Evolutionary conservation across 2,113 vertebrate genomes (phyloP).

Genomic region (Oryzias melastigma): DNA sequence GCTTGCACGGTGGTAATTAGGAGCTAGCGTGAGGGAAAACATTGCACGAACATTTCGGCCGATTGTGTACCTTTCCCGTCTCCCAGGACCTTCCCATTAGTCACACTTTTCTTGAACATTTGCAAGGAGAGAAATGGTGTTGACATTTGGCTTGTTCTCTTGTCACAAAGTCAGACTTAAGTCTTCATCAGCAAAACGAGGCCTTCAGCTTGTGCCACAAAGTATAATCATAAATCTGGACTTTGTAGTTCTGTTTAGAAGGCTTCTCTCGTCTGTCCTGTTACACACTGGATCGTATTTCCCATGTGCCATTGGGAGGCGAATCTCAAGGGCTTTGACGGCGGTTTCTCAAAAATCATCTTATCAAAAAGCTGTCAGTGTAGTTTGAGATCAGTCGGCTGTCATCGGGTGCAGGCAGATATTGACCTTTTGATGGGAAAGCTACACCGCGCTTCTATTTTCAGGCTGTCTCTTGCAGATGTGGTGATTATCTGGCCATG

Average conservation of each 20-base stretch:
- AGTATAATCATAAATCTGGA: constrained; percentile 50
- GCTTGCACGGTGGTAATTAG: constrained; percentile 66
- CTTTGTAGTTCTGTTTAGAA: constrained; percentile 32
- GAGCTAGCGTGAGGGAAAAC: constrained; percentile 55
- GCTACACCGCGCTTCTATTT: constrained; percentile 49
- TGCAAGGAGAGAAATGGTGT: constrained; percentile 30
- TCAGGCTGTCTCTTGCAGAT: constrained; percentile 18
- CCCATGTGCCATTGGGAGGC: constrained; percentile 34
- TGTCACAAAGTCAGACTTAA: constrained; percentile 15
- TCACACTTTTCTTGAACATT: constrained; percentile 51
- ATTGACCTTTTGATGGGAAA: constrained; percentile 64
- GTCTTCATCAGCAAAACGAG: constrained; percentile 1
- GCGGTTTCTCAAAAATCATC: constrained; percentile 63
- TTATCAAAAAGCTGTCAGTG: constrained; percentile 66
- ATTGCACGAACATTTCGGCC: constrained; percentile 45
- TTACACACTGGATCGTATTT: constrained; percentile 66
- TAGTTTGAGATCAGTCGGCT: constrained; percentile 55
- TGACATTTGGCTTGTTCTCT: constrained; percentile 50
- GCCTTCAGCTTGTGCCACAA: constrained; percentile 14
- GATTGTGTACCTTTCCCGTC: constrained; percentile 28
- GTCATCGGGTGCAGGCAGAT: constrained; percentile 52
- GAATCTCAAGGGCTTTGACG: constrained; percentile 41
- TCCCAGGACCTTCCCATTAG: constrained; percentile 28
- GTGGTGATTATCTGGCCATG: constrained; percentile 27
- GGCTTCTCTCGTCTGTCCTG: constrained; percentile 34